Base-by-base conservation (phyloP, 2,113 vertebrate species). In the Rousettus leschenaultii region DNA sequence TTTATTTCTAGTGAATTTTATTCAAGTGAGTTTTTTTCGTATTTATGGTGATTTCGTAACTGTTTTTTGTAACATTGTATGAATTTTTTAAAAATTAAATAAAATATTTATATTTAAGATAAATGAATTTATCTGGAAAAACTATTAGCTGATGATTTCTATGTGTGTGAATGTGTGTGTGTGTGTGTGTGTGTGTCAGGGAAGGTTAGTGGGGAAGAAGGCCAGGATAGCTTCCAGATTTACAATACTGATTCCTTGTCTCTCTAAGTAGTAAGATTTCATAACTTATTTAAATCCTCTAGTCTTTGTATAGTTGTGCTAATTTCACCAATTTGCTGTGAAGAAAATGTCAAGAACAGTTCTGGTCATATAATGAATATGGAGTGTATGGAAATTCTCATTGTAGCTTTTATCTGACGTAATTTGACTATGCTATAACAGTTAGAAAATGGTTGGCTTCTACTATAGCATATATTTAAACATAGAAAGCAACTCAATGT, bases 401-500 rank as follows among this genome's bases (percentile, higher is more conserved):
- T 84, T 86, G 5, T 82, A 63, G 21, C 28, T 95, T 95, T 86
- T 43, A 35, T 86, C 55, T 96, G 40, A 94, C 33, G 33, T 78
- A 35, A 51, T 66, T 80, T 95, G 74, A 88, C 35, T 85, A 19
- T 74, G 53, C 30, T 28, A 24, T 65, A 45, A 84, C 74, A 94
- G 30, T 82, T 92, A 97, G 61, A 55, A 94, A 95, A 90, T 79
- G 16, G 28, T 48, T 92, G 13, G 14, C 16, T 63, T 91, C 66
- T 65, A 35, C 33, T 74, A 35, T 28, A 87, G 33, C 70, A 84
- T 43, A 63, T 3, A 66, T 89, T 57, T 73, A 92, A 90, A 51
- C 30, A 63, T 12, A 35, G 68, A 91, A 86, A 84, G 13, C n/a
- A 95, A 95, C 43, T 66, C 63, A 80, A 79, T 77, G 40, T 55